phyloP scores from a whole-genome alignment of 2,888 invertebrate species.

The Neria commutata region DNA sequence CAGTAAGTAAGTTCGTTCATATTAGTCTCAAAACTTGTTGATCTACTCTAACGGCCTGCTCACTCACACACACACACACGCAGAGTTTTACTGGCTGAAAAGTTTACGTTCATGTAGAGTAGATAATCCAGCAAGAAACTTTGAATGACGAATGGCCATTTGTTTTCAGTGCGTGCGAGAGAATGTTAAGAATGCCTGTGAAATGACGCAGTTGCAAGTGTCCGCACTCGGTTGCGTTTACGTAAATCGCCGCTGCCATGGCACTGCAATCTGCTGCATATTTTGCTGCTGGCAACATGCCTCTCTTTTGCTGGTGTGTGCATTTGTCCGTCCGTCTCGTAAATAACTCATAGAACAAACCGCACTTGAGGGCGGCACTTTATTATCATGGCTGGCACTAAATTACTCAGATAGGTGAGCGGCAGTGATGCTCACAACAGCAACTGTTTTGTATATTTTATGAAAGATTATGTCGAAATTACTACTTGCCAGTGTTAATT shows the following conservation, averaged over 20 bases:
- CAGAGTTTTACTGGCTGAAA: no score
- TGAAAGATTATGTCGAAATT: no score
- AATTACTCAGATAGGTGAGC: background rate
- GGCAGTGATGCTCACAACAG: background rate
- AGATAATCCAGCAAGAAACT: no score
- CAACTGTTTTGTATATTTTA: no score
- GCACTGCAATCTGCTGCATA: background rate
- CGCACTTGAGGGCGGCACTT: background rate
- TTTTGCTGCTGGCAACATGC: background rate
- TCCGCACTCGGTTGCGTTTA: background rate
- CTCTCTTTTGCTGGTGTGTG: background rate
- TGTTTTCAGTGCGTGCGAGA: background rate
- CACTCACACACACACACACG: background rate
- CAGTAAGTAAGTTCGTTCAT: conserved; percentile 34
- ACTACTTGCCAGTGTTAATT: background rate
- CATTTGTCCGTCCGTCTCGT: background rate
- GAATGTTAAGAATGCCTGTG: background rate
- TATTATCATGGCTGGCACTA: background rate
- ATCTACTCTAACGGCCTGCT: background rate
- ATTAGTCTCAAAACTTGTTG: conserved; percentile 33
- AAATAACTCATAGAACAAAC: background rate
- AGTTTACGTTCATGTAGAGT: background rate
- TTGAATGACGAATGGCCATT: no score
- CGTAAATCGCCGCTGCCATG: background rate
- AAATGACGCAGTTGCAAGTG: background rate